Evolutionary conservation across 2,888 invertebrate genomes (phyloP).

Genomic region (Drosophila nr. fundita): DNA sequence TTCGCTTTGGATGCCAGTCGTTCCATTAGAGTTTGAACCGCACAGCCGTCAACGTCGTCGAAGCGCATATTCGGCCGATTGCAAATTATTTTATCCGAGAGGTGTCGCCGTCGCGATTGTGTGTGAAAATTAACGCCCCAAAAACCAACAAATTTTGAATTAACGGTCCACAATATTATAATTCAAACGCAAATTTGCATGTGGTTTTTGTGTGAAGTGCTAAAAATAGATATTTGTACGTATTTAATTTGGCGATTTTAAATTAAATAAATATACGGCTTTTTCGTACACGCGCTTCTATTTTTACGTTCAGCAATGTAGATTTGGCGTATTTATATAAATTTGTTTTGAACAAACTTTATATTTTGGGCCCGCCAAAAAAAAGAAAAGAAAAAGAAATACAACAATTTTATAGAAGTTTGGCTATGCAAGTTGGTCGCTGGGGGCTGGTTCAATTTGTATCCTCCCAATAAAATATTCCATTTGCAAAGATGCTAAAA

Average conservation of each 20-base stretch:
- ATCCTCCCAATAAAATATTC: conserved; percentile 33
- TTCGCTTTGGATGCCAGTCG: conserved; percentile 42
- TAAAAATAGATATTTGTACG: conserved; percentile 58
- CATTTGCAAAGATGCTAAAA: conserved; percentile 23
- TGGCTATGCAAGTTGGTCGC: conserved; percentile 9
- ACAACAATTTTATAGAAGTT: conserved; percentile 6
- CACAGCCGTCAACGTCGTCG: conserved; percentile 57
- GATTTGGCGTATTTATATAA: conserved; percentile 13
- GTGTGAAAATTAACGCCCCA: conserved; percentile 63
- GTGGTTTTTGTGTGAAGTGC: conserved; percentile 25
- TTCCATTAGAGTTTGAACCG: conserved; percentile 69
- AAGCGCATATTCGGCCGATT: conserved; percentile 37
- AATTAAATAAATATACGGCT: conserved; percentile 18
- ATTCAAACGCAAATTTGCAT: conserved; percentile 23
- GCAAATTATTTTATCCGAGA: conserved; percentile 28
- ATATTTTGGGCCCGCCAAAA: conserved; percentile 9
- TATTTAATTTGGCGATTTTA: conserved; percentile 38
- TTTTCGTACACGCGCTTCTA: conserved; percentile 39
- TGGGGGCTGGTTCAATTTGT: conserved; percentile 22
- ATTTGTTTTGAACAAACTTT: conserved; percentile 31
- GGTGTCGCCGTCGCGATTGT: conserved; percentile 55
- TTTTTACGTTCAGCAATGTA: conserved; percentile 53
- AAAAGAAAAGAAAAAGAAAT: not conserved
- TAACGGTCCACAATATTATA: conserved; percentile 44
- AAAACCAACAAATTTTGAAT: conserved; percentile 39